phyloP scores from a whole-genome alignment of 2,113 vertebrate species.

The Parus major region DNA sequence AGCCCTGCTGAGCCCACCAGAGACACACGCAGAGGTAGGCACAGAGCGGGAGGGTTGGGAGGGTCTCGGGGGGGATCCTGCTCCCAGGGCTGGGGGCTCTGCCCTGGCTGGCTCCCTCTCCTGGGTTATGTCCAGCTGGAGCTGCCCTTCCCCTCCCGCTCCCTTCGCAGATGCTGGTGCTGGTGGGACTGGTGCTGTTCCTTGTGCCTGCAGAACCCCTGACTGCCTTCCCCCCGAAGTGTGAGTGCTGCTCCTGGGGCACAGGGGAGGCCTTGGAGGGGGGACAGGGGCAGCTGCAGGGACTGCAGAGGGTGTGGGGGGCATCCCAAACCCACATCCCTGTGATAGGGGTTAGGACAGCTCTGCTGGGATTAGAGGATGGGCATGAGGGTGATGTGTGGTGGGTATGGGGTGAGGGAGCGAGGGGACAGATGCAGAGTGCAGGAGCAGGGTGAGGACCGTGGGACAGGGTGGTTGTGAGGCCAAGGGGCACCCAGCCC shows the following conservation, averaged over 20 bases:
- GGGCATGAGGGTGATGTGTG: background rate
- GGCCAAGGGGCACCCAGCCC: background rate
- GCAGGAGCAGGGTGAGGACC: accelerated
- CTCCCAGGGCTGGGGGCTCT: background rate
- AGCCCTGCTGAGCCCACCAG: background rate
- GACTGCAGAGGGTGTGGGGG: background rate
- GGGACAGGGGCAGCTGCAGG: background rate
- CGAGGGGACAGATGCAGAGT: accelerated
- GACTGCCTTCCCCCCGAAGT: conserved; percentile 4
- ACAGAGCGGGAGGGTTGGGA: background rate
- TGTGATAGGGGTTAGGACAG: accelerated
- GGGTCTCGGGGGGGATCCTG: background rate
- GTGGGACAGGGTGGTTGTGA: accelerated
- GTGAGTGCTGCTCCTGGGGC: background rate
- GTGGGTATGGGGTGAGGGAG: background rate
- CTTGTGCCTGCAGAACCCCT: background rate
- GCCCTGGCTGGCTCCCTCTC: background rate
- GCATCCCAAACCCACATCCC: background rate
- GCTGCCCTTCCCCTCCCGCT: background rate
- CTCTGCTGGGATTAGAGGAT: background rate
- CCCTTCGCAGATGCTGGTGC: conserved; percentile 5
- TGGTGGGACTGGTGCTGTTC: background rate
- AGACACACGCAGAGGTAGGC: background rate
- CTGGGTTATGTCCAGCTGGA: background rate
- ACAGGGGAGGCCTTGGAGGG: background rate